Base-by-base conservation (phyloP, 2,797 vertebrate species). In the Crocodylus rhombifer region DNA sequence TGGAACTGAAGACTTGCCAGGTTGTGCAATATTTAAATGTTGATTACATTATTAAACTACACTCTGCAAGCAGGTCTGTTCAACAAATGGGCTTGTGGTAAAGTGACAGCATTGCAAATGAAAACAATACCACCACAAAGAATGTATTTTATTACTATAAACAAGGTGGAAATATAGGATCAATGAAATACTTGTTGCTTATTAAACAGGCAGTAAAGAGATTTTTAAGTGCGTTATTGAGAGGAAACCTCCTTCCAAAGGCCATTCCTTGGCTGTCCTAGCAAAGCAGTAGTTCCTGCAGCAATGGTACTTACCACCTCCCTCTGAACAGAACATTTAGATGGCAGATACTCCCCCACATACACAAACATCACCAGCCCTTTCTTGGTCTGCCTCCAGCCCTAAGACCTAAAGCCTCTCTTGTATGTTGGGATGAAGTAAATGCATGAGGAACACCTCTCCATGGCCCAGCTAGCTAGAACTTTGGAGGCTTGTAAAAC, bases 271-370 rank as follows among this genome's bases (percentile, higher is more conserved):
- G 21, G 33, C 7, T n/a, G 23, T 23, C 1, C 0, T 28, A n/a
- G 3, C 5, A 65, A 56, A 10, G 65, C 1, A 80, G 26, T 28
- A 77, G 26, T 7, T n/a, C 25, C 33, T 2, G 14, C 42, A 4
- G 9, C 5, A 36, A 51, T 51, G 42, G 42, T 51, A 51, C 42
- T 10, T 51, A 83, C 9, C 60, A 73, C 23, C 7, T 13, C 58
- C 42, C 15, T 74, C 30, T 28, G 11, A 4, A 30, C 75, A 21
- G 67, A 71, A 12, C 4, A 25, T 73, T 71, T 73, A 73, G 21
- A 51, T 16, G 36, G 26, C 21, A 23, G 69, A 73, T 51, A 73
- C 16, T 62, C 63, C 64, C 12, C 16, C 62, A n/a, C 0, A 0
- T 0, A 33, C 21, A 25, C 15, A 51, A 13, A 73, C 69, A 56